phyloP scores from a whole-genome alignment of 2,113 vertebrate genomes.

The Phodopus roborovskii region DNA sequence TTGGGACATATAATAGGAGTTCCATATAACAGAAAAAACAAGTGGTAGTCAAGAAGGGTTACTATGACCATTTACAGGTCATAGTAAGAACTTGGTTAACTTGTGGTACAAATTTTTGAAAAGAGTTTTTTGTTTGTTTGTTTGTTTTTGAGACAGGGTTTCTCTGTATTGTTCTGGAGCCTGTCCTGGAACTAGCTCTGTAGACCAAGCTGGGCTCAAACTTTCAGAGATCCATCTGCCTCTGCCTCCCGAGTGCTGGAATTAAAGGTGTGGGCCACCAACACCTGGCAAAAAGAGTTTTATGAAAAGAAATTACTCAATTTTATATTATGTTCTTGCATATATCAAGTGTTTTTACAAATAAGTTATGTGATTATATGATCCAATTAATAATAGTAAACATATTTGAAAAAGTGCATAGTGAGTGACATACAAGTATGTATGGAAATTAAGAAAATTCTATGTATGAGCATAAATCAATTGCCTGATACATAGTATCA shows the following conservation, averaged over 20 bases:
- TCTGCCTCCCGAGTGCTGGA: too few relatives aligned
- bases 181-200: too few relatives aligned
- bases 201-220: too few relatives aligned
- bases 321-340: slow-evolving; percentile 29
- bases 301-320: not conserved
- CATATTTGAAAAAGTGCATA: slow-evolving; percentile 16
- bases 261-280: too few relatives aligned
- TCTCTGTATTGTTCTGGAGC: too few relatives aligned
- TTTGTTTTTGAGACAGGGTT: too few relatives aligned
- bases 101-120: not conserved
- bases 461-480: slow-evolving; percentile 20
- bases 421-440: slow-evolving; percentile 27
- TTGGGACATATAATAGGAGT: slow-evolving; percentile 15
- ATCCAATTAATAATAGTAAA: slow-evolving; percentile 24
- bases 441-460: slow-evolving; percentile 46
- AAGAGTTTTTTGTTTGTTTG: not conserved
- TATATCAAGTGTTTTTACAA: slow-evolving; percentile 29
- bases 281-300: not conserved
- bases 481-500: not conserved
- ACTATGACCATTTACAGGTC: not conserved
- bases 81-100: slow-evolving; percentile 11
- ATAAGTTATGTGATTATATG: slow-evolving; percentile 28
- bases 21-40: not conserved
- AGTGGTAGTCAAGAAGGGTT: not conserved
- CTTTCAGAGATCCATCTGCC: too few relatives aligned